Percentiles rank a stretch among this genome's conserved stretches.
These are phyloP conservation scores for Eristalis arbustorum DNA, from an alignment of 2,888 invertebrate species.

Conservation along the genomic window DNA sequence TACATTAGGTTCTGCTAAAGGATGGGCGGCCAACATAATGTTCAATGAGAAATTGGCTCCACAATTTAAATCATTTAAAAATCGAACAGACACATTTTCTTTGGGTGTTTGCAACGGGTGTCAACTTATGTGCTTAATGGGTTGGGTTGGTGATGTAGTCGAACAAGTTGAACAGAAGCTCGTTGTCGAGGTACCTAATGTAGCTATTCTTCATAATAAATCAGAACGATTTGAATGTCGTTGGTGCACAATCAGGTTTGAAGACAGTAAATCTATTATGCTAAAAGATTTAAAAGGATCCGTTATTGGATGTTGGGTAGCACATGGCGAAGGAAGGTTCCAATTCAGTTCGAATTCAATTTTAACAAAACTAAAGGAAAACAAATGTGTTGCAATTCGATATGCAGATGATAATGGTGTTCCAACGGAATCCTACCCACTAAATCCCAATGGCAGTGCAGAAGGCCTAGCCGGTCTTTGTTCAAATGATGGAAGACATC, in stretches of 20 bases:
- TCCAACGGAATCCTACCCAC: constrained; percentile 91
- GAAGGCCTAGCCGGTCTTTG: constrained; percentile 94
- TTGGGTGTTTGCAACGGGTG: constrained; percentile 99
- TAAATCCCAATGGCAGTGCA: constrained; percentile 95
- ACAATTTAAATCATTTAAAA: constrained; percentile 89
- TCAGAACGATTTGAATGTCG: constrained; percentile 93
- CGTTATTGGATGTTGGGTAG: constrained; percentile 97
- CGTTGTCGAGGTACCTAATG: constrained; percentile 81
- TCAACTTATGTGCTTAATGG: constrained; percentile 95
- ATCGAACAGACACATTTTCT: constrained; percentile 92
- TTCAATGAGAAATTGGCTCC: constrained; percentile 88
- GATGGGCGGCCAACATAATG: constrained; percentile 96
- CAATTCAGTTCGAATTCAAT: constrained; percentile 82
- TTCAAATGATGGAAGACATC: constrained; percentile 94
- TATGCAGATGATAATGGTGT: constrained; percentile 91
- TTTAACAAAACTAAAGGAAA: constrained; percentile 81
- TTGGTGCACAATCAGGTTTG: constrained; percentile 88
- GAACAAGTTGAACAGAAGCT: constrained; percentile 1
- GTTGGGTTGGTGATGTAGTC: constrained; percentile 88
- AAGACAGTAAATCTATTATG: constrained; percentile 87
- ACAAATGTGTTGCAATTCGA: constrained; percentile 87
- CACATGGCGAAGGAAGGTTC: constrained; percentile 96
- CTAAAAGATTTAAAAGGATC: constrained; percentile 92
- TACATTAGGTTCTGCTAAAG: constrained; percentile 97
- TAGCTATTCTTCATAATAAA: constrained; percentile 90